Evolutionary conservation across 2,113 vertebrate genomes (phyloP).

Genomic region (Corvus cornix): DNA sequence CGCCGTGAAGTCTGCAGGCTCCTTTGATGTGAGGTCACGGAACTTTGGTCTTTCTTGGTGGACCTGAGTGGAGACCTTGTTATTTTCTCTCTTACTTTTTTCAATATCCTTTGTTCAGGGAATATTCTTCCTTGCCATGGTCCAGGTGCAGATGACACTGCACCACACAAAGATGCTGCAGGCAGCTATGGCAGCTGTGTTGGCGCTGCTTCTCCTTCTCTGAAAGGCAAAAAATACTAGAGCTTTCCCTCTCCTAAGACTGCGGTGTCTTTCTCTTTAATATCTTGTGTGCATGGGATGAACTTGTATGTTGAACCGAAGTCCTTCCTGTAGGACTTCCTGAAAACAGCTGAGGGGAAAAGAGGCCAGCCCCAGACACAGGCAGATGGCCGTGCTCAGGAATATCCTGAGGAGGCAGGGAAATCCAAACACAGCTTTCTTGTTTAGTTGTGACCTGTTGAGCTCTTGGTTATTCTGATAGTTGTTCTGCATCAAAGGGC

Average conservation of each 20-base stretch:
- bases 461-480: neutral
- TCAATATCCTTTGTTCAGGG: neutral
- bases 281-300: neutral
- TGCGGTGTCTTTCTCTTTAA: neutral
- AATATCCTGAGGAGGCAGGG: neutral
- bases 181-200: neutral
- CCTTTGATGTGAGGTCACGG: neutral
- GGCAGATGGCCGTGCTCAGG: neutral
- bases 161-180: neutral
- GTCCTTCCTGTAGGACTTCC: slow-evolving; percentile 56
- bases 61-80: neutral
- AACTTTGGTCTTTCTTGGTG: neutral
- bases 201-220: neutral
- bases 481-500: neutral
- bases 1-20: neutral
- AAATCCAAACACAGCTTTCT: neutral
- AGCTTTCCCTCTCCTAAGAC: neutral
- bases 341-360: slow-evolving; percentile 3
- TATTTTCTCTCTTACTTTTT: neutral
- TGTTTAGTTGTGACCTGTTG: rapidly evolving
- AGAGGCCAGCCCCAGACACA: neutral
- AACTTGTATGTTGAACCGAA: neutral
- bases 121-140: rapidly evolving
- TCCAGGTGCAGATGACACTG: neutral
- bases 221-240: neutral